phyloP scores from a whole-genome alignment of 2,113 vertebrate species.

The Deroptyus accipitrinus region DNA sequence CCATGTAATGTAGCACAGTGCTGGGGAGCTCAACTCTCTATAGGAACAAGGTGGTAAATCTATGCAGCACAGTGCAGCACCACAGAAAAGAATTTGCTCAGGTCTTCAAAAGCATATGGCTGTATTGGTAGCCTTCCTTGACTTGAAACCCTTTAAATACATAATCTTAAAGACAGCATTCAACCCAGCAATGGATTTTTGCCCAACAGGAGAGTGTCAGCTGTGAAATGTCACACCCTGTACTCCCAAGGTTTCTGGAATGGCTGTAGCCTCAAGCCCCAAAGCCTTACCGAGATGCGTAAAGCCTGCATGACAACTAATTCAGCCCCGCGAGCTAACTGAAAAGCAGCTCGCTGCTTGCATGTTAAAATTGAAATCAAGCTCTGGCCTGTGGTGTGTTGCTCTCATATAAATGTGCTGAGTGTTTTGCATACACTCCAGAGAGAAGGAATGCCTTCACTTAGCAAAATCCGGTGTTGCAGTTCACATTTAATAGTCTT shows the following conservation, averaged over 20 bases:
- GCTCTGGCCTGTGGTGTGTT: neutral
- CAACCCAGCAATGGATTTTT: neutral
- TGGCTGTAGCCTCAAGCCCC: neutral
- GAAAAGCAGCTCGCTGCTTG: conserved; percentile 10
- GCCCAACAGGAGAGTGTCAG: neutral
- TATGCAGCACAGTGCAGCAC: neutral
- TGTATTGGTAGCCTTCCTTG: neutral
- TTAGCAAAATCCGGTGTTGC: neutral
- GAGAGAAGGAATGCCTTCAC: neutral
- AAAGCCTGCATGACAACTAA: neutral
- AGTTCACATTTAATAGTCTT: neutral
- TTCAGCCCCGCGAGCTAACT: neutral
- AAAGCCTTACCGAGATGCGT: neutral
- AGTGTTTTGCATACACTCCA: neutral
- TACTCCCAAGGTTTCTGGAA: neutral
- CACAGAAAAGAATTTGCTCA: neutral
- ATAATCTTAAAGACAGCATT: neutral
- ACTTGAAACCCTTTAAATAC: neutral
- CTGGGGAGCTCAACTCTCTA: neutral
- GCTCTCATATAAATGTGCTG: neutral
- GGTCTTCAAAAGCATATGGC: neutral
- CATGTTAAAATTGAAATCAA: conserved; percentile 3
- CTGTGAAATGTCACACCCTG: neutral
- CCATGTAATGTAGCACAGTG: neutral
- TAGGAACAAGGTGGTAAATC: neutral